phyloP scores from a whole-genome alignment of 2,113 vertebrate genomes.

The Phalacrocorax brasilianus region DNA sequence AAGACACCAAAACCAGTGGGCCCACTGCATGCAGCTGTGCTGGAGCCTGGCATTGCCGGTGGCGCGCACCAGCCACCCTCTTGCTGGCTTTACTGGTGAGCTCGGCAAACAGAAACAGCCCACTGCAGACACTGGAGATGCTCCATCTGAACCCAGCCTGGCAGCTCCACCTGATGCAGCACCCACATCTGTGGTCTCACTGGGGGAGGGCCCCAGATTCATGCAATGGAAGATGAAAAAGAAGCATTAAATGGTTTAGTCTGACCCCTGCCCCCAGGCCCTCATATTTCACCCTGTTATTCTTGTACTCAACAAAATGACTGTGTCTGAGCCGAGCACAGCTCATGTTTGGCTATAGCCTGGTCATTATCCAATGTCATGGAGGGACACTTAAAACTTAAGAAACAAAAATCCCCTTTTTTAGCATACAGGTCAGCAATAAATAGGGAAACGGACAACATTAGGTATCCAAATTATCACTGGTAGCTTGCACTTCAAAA shows the following conservation, averaged over 20 bases:
- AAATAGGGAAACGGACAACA: neutral
- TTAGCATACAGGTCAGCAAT: neutral
- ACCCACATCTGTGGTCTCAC: neutral
- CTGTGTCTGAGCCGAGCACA: neutral
- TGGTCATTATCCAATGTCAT: neutral
- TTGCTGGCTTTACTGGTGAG: neutral
- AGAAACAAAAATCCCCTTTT: neutral
- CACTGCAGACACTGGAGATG: neutral
- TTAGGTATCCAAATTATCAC: neutral
- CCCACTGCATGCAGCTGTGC: rapidly evolving
- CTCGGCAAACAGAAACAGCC: neutral
- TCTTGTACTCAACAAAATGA: neutral
- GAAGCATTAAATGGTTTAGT: neutral
- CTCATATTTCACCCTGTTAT: neutral
- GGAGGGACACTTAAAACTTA: neutral
- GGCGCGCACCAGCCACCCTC: neutral
- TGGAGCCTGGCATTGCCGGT: neutral
- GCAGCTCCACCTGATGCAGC: neutral
- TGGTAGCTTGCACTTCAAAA: neutral
- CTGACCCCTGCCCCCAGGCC: neutral
- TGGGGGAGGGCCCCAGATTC: neutral
- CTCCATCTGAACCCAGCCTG: neutral
- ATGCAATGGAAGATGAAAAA: neutral
- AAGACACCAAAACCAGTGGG: neutral
- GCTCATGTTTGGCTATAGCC: neutral